Conservation (phyloP, 2,113 vertebrate genomes). For the Azemiops feae region DNA sequence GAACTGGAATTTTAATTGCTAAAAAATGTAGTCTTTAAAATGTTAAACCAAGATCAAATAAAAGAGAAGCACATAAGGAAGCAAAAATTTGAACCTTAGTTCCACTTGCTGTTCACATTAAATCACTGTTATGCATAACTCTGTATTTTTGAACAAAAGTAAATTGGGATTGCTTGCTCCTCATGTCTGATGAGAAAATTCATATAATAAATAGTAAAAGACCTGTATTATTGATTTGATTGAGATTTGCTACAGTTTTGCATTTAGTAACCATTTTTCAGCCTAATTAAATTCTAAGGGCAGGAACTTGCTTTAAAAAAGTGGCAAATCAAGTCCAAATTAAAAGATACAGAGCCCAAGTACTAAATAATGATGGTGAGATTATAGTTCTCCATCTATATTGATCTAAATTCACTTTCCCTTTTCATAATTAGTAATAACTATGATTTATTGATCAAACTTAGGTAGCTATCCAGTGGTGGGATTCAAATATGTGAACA, state of each 20-base stretch:
- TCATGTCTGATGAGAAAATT: neutral
- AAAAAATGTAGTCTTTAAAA: constrained; percentile 39
- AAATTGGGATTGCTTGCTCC: neutral
- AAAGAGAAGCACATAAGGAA: neutral
- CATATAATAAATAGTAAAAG: neutral
- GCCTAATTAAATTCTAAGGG: neutral
- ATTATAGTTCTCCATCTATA: neutral
- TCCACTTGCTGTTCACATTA: constrained; percentile 3
- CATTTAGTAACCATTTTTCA: neutral
- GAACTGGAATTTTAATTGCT: neutral
- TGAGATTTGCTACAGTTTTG: neutral
- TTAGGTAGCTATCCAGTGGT: neutral
- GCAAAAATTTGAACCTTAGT: constrained; percentile 1
- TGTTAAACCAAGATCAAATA: constrained; percentile 16
- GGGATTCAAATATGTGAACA: too few relatives aligned
- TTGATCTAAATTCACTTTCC: neutral
- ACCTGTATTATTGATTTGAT: neutral
- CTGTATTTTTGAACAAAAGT: constrained; percentile 9
- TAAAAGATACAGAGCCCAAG: neutral
- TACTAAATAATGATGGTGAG: neutral
- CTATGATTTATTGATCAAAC: neutral
- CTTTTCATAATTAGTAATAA: neutral
- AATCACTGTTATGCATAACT: neutral
- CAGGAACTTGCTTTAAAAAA: neutral
- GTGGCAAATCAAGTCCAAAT: neutral